phyloP scores from a whole-genome alignment of 2,113 vertebrate species.

The Pungitius pungitius region DNA sequence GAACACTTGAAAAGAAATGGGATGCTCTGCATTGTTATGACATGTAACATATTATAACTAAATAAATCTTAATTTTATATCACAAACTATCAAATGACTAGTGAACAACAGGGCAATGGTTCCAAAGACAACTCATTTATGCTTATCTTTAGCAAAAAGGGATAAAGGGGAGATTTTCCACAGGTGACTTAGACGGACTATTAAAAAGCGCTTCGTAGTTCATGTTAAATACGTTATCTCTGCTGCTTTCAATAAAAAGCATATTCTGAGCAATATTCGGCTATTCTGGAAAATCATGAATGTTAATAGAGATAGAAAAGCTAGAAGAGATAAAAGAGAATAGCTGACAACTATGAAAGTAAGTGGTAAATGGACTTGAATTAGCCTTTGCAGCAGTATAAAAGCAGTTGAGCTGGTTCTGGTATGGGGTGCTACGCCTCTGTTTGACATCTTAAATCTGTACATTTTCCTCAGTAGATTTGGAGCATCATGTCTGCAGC shows the following conservation, averaged over 20 bases:
- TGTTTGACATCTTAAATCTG: not conserved
- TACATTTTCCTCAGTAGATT: not conserved
- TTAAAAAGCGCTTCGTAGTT: not conserved
- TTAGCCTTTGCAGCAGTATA: no score
- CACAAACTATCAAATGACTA: not conserved
- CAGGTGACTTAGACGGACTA: not conserved
- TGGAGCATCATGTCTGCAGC: constrained; percentile 30
- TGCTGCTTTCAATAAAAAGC: not conserved
- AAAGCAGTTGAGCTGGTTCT: no score
- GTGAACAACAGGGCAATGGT: not conserved
- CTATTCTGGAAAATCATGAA: not conserved
- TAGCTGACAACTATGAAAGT: not conserved
- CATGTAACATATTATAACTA: not conserved
- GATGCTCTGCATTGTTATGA: not conserved
- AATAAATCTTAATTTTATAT: not conserved
- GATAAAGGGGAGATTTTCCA: not conserved
- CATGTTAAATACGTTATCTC: not conserved
- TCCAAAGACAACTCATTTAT: not conserved
- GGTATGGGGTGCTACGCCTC: not conserved
- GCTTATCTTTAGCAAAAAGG: not conserved
- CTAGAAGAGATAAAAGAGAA: not conserved
- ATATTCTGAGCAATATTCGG: not conserved
- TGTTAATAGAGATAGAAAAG: not conserved
- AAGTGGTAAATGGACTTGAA: no score
- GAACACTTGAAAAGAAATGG: not conserved